Conservation (phyloP, 2,888 invertebrate genomes). For the Philopedon plagiatum region DNA sequence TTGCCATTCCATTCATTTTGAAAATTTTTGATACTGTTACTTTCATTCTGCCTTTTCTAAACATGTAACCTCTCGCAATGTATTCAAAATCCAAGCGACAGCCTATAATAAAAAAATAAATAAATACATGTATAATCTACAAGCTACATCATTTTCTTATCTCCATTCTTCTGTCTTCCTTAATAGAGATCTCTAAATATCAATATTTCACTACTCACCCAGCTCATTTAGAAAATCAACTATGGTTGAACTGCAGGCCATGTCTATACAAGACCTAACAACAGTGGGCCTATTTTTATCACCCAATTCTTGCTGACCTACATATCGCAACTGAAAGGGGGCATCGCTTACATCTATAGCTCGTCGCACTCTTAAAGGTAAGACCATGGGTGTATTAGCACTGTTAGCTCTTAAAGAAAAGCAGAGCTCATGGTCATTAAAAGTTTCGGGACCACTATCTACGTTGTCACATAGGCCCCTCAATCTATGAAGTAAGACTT, state of each 20-base stretch:
- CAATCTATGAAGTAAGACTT: constrained; percentile 89
- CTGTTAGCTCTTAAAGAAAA: constrained; percentile 82
- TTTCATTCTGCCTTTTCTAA: constrained; percentile 97
- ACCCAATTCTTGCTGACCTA: constrained; percentile 92
- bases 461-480: constrained; percentile 95
- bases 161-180: no score
- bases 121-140: not conserved
- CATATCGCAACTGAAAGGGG: constrained; percentile 92
- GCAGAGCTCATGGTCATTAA: constrained; percentile 95
- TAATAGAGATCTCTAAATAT: no score
- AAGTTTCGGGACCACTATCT: constrained; percentile 90
- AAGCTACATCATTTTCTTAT: no score
- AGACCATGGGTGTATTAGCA: constrained; percentile 68
- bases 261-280: constrained; percentile 92
- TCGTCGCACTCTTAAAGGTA: constrained; percentile 86
- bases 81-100: constrained; percentile 95
- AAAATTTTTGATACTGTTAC: constrained; percentile 96
- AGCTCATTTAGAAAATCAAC: constrained; percentile 93
- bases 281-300: constrained; percentile 92
- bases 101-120: constrained; percentile 23
- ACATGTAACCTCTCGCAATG: constrained; percentile 93
- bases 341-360: constrained; percentile 87
- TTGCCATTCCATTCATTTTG: constrained; percentile 79
- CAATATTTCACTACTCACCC: constrained; percentile 71
- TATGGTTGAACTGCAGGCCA: constrained; percentile 91